phyloP scores from a whole-genome alignment of 1,140 invertebrate genomes.

The Diorhabda sublineata region DNA sequence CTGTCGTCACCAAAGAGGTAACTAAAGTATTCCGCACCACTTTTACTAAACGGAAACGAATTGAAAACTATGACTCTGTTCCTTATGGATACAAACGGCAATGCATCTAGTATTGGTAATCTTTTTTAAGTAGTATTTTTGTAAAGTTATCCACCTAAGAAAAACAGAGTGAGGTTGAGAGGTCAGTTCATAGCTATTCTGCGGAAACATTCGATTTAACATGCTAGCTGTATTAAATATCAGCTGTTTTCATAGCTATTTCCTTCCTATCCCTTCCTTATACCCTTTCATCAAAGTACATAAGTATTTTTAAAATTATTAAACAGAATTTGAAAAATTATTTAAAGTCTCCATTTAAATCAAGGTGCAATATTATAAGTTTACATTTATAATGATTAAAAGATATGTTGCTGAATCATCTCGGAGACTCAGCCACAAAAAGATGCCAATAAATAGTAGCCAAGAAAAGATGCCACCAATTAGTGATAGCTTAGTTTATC shows the following conservation, averaged over 20 bases:
- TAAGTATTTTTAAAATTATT: too few relatives aligned
- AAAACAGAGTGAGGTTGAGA: not conserved
- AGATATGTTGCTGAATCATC: too few relatives aligned
- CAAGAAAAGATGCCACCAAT: too few relatives aligned
- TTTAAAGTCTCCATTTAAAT: too few relatives aligned
- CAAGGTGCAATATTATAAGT: too few relatives aligned
- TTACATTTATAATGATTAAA: too few relatives aligned
- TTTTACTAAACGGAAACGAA: constrained; percentile 9
- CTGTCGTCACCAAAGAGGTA: constrained; percentile 4
- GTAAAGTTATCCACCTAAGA: not conserved
- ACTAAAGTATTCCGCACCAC: constrained; percentile 6
- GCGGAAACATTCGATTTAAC: not conserved
- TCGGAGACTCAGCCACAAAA: too few relatives aligned
- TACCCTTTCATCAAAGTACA: too few relatives aligned
- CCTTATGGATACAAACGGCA: constrained; percentile 6
- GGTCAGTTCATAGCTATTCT: not conserved
- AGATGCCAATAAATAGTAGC: too few relatives aligned
- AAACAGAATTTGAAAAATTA: too few relatives aligned
- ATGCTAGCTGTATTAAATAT: not conserved
- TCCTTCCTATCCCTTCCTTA: not conserved
- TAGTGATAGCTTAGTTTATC: too few relatives aligned
- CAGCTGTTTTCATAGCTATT: not conserved
- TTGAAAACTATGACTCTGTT: constrained; percentile 6
- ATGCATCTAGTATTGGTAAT: not conserved
- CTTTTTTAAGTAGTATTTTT: not conserved